Evolutionary conservation across 2,113 vertebrate species (phyloP).

Genomic region (Grallaria varia): DNA sequence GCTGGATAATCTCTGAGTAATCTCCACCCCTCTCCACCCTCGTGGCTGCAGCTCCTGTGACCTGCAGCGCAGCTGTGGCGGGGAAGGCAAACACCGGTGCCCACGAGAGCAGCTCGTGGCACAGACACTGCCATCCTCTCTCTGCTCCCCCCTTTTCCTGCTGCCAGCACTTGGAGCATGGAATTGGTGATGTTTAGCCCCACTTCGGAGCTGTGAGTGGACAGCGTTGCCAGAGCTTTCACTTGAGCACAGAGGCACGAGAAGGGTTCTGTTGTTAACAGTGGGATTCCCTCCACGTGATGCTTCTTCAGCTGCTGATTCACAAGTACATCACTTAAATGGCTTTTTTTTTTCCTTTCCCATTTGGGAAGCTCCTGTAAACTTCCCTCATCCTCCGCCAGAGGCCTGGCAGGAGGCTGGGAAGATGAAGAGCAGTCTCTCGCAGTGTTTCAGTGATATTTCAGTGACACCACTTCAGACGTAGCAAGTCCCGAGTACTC

Average conservation of each 20-base stretch:
- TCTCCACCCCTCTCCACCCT: neutral
- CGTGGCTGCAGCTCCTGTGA: rapidly evolving
- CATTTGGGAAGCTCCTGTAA: neutral
- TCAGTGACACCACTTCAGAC: neutral
- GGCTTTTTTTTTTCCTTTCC: neutral
- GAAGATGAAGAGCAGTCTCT: neutral
- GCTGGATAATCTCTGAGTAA: rapidly evolving
- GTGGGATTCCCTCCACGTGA: neutral
- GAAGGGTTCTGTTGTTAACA: neutral
- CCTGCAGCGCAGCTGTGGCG: neutral
- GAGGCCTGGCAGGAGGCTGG: neutral
- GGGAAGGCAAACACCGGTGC: neutral
- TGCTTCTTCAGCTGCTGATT: neutral
- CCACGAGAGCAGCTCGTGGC: rapidly evolving
- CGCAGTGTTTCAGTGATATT: neutral
- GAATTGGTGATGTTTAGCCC: neutral
- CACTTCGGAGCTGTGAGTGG: neutral
- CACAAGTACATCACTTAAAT: neutral
- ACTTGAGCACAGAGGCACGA: neutral
- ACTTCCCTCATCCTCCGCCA: neutral
- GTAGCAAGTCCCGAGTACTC: neutral
- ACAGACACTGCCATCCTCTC: neutral
- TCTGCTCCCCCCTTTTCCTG: neutral
- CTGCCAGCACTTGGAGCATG: rapidly evolving
- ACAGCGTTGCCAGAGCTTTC: rapidly evolving